Base-by-base conservation (phyloP, 2,797 vertebrate genomes). In the Sebastes itinus region DNA sequence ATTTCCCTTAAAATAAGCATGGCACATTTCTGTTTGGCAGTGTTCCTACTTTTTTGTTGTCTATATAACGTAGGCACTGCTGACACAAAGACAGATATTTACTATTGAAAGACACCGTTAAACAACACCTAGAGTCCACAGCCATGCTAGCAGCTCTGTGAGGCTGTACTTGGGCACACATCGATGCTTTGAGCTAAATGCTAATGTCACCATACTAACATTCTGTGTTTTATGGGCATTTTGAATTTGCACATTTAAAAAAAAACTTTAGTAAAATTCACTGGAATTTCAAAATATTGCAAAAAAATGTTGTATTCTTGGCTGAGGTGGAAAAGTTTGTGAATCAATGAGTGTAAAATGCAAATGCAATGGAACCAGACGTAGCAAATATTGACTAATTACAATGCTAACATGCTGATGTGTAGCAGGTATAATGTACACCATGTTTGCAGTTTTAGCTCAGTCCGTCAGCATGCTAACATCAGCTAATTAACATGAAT, bases 1-100 rank as follows among this genome's bases (percentile, higher is more conserved):
- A 30, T 56, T 54, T 56, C 23, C 59, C 28, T 52, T 52, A 30
- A 71, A 85, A 77, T 71, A 79, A 77, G 33, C n/a, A 18, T 32
- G 70, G 82, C 67, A 69, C 46, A 60, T 71, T 68, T 68, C 52
- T 68, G n/a, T 22, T 58, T 38, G 30, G 63, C 68, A 60, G 22
- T 28, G 56, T 60, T 79, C 55, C 52, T 77, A 10, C 38, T 58
- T 77, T 58, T 56, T 30, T 61, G 11, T 23, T n/a, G 16, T 28
- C 6, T n/a, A 18, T 38, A 52, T 13, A 73, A 8, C 8, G 46
- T 42, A 16, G 55, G 54, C 16, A 42, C n/a, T 5, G 33, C 27
- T 60, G 49, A 69, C 73, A 67, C 23, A 58, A 56, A 65, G 64
- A 72, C 32, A 62, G 69, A 38, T 56, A 71, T 28, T 68, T 38